These are phyloP conservation scores for Diabrotica undecimpunctata DNA, from an alignment of 1,140 invertebrate genomes.

Conservation along the genomic window DNA sequence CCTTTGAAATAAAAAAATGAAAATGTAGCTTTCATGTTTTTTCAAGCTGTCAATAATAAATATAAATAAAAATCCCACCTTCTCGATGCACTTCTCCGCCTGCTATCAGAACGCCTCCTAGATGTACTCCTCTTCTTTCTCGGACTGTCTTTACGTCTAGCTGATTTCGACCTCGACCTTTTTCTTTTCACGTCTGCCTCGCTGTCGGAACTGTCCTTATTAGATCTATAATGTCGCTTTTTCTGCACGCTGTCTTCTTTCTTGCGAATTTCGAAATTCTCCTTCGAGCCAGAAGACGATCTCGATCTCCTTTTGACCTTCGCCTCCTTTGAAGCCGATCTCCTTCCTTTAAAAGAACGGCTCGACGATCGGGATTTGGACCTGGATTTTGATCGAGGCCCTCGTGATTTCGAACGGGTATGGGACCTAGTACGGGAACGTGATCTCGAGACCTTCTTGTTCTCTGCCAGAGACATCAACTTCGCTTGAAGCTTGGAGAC, in stretches of 20 bases:
- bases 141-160: conserved; percentile 38
- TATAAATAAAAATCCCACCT: conserved; percentile 33
- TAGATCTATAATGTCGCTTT: conserved; percentile 81
- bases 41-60: not conserved
- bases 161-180: conserved; percentile 47
- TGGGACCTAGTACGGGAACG: conserved; percentile 40
- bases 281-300: conserved; percentile 47
- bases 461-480: conserved; percentile 56
- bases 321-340: conserved; percentile 31
- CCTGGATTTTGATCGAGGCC: conserved; percentile 43
- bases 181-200: conserved; percentile 41
- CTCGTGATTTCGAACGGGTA: conserved; percentile 36
- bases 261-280: conserved; percentile 70
- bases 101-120: conserved; percentile 33
- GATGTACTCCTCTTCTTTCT: conserved; percentile 37
- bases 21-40: not conserved
- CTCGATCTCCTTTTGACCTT: conserved; percentile 42
- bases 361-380: conserved; percentile 47
- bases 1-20: conserved; percentile 12
- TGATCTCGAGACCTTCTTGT: conserved; percentile 47
- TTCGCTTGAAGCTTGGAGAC: conserved; percentile 59
- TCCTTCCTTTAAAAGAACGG: conserved; percentile 29
- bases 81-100: conserved; percentile 43
- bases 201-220: conserved; percentile 73
- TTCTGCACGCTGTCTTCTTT: conserved; percentile 77